Base-by-base conservation (phyloP, 1,140 invertebrate species). In the Pseudomyrmex dendroicus region DNA sequence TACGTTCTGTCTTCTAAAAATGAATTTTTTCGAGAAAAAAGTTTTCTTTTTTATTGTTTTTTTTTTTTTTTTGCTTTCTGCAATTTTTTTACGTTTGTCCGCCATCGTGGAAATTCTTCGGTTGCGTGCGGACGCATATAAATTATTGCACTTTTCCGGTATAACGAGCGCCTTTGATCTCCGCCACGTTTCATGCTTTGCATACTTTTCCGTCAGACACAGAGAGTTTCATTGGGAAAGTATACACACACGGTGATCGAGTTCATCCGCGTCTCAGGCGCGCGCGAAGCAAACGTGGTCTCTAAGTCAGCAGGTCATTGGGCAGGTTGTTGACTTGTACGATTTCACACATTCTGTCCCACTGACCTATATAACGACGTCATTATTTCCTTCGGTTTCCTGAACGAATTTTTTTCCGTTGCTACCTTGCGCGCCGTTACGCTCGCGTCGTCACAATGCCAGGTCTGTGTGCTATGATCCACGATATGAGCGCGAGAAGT, bases 261-360 rank as follows among this genome's bases (percentile, higher is more conserved):
- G 66, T 82, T 77, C 63, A 61, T 63, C 78, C 67, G 50, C 61
- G 62, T 77, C 52, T 54, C 66, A 80, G 44, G 35, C 35, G 64
- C 76, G 17, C 25, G 52, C 20, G n/a, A 54, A 35, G 46, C 57
- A 72, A 54, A 50, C 35, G 57, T 85, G 35, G 44, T 82, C 80
- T 78, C 63, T 70, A 80, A 90, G 63, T 84, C 85, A 82, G 78
- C 80, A 70, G 86, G 80, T 86, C 84, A 89, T 89, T 67, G 68
- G 62, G 86, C 80, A 85, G 93, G 91, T 93, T 92, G 89, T 93
- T 93, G 93, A 90, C 92, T 90, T 90, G 73, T 35, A 35, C 89
- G 90, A 93, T 94, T 94, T 94, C 92, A 92, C 92, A 86, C 85
- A 90, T 87, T 86, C 87, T 90, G 93, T 92, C 76, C 92, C 88